Evolutionary conservation across 2,113 vertebrate species (phyloP).

Genomic region (Oophaga pumilio): DNA sequence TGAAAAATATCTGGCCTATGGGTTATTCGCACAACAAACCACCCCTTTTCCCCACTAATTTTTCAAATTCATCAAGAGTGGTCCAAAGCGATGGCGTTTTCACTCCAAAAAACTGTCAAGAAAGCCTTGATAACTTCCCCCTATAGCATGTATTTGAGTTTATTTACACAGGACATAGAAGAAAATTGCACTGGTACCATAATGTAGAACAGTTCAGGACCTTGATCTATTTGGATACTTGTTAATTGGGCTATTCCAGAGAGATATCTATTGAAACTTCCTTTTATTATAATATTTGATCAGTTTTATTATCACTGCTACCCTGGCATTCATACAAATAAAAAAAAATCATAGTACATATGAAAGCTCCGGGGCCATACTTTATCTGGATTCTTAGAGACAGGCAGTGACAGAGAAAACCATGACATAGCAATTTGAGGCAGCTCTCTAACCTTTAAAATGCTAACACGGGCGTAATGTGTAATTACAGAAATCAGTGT

Average conservation of each 20-base stretch:
- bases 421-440: conserved; percentile 81
- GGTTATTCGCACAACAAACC: too few relatives aligned
- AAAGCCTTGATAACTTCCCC: too few relatives aligned
- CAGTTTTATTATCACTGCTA: too few relatives aligned
- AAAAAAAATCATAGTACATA: too few relatives aligned
- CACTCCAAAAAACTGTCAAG: too few relatives aligned
- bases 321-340: too few relatives aligned
- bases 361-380: background rate
- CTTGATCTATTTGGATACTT: background rate
- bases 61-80: too few relatives aligned
- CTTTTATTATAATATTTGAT: background rate
- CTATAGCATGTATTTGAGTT: too few relatives aligned
- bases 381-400: conserved; percentile 67
- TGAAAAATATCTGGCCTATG: too few relatives aligned
- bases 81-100: too few relatives aligned
- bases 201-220: background rate
- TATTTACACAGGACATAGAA: background rate
- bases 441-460: conserved; percentile 82
- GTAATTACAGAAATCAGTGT: conserved; percentile 84
- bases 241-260: background rate
- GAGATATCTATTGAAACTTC: background rate
- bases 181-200: background rate
- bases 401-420: conserved; percentile 73
- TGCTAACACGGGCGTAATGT: conserved; percentile 83
- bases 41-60: too few relatives aligned